Evolutionary conservation across 2,113 vertebrate genomes (phyloP), one percentile per base, ranked within the genome.

Genomic region (Charina bottae): DNA sequence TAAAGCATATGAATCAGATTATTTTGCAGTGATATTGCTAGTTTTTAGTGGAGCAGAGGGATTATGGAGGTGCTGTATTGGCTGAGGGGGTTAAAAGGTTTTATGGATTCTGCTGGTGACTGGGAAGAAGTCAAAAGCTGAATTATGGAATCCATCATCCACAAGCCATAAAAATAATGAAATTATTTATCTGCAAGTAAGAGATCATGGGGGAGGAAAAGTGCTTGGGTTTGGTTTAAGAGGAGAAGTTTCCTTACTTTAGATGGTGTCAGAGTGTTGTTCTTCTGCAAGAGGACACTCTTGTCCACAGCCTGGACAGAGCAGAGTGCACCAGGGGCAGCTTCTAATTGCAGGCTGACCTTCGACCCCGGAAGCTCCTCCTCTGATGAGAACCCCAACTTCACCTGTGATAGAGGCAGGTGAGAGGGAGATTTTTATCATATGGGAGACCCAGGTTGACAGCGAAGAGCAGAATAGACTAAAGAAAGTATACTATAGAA

Each of bases 281-380:
- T 92, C 0, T 0, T 0, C 17, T 86, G 26, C 86, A 97, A 53
- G 10, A 95, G 84, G n/a, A 96, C 13, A 0, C 95, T 96, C 83
- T 95, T 96, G 93, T 97, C 97, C 37, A 97, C 94, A 93, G 96
- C 96, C 12, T 21, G 64, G 26, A 96, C 83, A 84, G 96, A 96
- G 55, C 97, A 97, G 78, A 96, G 21, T 26, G 96, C 96, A 0
- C 96, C 96, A 17, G 96, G 93, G 53, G 91, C 95, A 89, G 96
- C 96, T 83, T 88, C 93, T 26, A 97, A 6, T 4, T 96, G 15
- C 86, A 97, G 90, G 28, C 26, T 93, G 84, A 97, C 93, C 89
- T 91, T 53, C 0, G 93, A 92, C 0, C 96, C 96, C 0, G 94
- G 97, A n/a, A 95, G 91, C 28, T 93, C 87, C 78, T 96, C 94